These are phyloP conservation scores for Parus major DNA, from an alignment of 2,113 vertebrate species.

Conservation along the genomic window DNA sequence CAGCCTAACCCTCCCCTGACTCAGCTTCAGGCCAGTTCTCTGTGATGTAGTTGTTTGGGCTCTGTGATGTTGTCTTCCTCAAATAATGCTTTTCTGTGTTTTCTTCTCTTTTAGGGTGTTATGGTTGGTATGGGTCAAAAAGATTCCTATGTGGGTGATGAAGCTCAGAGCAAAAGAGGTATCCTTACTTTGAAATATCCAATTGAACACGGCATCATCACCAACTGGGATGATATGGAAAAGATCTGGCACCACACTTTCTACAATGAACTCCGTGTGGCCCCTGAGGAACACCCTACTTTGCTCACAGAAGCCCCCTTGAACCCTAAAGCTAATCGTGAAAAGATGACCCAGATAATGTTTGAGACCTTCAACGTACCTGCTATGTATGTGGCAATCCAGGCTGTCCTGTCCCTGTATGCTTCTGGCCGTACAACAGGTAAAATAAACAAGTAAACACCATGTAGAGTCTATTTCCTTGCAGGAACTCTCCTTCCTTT, in stretches of 20 bases:
- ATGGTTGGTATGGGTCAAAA: slow-evolving; percentile 98
- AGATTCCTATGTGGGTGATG: slow-evolving; percentile 92
- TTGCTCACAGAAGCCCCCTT: slow-evolving; percentile 90
- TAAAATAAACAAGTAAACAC: slow-evolving; percentile 67
- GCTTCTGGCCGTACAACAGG: slow-evolving; percentile 99
- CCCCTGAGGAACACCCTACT: slow-evolving; percentile 91
- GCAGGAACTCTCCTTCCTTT: background rate
- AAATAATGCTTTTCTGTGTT: background rate
- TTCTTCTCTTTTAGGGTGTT: slow-evolving; percentile 80
- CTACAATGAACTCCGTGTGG: slow-evolving; percentile 93
- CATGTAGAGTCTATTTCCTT: background rate
- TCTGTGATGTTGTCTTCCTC: background rate
- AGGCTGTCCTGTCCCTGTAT: slow-evolving; percentile 97
- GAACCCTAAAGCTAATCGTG: slow-evolving; percentile 93
- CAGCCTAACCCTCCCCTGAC: background rate
- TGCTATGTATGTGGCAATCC: slow-evolving; percentile 99
- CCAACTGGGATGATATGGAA: slow-evolving; percentile 97
- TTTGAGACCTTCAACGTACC: slow-evolving; percentile 99
- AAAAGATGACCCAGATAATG: slow-evolving; percentile 99
- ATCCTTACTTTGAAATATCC: slow-evolving; percentile 93
- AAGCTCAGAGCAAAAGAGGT: slow-evolving; percentile 93
- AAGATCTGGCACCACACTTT: slow-evolving; percentile 97
- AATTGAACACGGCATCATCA: slow-evolving; percentile 94
- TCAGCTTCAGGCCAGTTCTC: background rate
- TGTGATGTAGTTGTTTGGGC: background rate